A percentile compares a stretch with the other conserved stretches of the same genome.
These are phyloP conservation scores for Xestoiulus laeticollis DNA, from an alignment of 2,888 invertebrate genomes.

Conservation along the genomic window DNA sequence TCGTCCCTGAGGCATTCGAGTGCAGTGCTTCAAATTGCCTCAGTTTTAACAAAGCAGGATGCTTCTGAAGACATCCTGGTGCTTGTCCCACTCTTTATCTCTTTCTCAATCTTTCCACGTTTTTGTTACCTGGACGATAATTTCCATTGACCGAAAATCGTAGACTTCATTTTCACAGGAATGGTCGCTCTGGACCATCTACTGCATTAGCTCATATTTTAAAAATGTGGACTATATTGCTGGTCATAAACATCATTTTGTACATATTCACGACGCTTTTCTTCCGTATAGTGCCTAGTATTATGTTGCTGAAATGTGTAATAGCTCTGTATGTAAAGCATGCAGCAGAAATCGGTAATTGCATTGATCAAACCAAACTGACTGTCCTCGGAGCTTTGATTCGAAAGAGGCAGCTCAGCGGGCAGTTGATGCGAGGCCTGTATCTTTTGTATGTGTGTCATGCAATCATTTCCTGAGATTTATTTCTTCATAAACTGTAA, in stretches of 20 bases:
- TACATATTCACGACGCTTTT: background rate
- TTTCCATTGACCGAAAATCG: background rate
- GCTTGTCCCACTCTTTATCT: background rate
- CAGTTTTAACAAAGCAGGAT: background rate
- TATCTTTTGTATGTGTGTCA: background rate
- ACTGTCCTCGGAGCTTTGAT: background rate
- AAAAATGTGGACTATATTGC: background rate
- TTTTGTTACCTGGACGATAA: background rate
- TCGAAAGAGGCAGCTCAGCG: background rate
- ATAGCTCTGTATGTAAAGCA: background rate
- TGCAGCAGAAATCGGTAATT: background rate
- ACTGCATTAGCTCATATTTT: background rate
- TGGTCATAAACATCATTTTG: background rate
- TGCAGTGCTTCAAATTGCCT: background rate
- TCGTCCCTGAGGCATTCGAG: background rate
- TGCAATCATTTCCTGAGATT: conserved; percentile 23
- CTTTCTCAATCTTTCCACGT: background rate
- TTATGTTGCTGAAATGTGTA: conserved; percentile 30
- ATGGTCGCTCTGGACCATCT: background rate
- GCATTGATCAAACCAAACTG: background rate
- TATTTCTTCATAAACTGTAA: conserved; percentile 11
- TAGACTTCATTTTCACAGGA: background rate
- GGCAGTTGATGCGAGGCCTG: background rate
- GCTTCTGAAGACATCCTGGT: background rate
- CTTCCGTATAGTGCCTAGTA: conserved; percentile 25